Conservation (phyloP, 1,140 invertebrate species). For the Nixonia krombeini region DNA sequence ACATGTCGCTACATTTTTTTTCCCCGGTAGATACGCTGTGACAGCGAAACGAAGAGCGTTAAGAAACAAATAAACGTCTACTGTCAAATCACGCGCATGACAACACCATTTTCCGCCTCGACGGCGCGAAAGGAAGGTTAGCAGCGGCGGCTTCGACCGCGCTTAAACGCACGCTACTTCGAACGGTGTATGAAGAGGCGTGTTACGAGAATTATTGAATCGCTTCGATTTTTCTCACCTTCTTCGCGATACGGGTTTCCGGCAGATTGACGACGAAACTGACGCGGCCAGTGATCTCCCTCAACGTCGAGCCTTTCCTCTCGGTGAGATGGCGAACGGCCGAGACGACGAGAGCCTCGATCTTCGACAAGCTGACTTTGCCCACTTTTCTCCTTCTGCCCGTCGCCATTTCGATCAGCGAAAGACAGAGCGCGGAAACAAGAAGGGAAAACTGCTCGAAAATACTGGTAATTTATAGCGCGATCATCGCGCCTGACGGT, state of each 20-base stretch:
- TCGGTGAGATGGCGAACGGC: constrained; percentile 59
- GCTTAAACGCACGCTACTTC: no score
- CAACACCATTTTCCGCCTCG: no score
- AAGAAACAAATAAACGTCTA: no score
- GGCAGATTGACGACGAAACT: constrained; percentile 49
- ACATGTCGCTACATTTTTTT: no score
- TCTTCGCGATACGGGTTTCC: constrained; percentile 46
- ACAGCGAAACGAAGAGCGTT: no score
- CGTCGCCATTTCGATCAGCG: constrained; percentile 16
- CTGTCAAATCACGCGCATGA: no score
- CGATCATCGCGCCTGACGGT: constrained; percentile 23
- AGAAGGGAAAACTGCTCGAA: constrained; percentile 10
- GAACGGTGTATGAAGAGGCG: no score
- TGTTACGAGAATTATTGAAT: constrained; percentile 13
- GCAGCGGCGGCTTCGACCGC: no score
- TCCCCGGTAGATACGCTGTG: no score
- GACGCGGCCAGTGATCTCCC: constrained; percentile 57
- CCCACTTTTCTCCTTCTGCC: constrained; percentile 7
- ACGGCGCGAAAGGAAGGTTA: no score
- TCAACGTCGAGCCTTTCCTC: constrained; percentile 51
- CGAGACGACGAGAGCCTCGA: constrained; percentile 55
- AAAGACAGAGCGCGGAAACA: constrained; percentile 19
- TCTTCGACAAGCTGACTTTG: constrained; percentile 29
- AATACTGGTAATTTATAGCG: constrained; percentile 37
- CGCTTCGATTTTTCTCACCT: constrained; percentile 47